Percentiles rank a stretch among this genome's conserved stretches.
Evolutionary conservation across 2,888 invertebrate species (phyloP).

Genomic region (Microctonus hyperodae): DNA sequence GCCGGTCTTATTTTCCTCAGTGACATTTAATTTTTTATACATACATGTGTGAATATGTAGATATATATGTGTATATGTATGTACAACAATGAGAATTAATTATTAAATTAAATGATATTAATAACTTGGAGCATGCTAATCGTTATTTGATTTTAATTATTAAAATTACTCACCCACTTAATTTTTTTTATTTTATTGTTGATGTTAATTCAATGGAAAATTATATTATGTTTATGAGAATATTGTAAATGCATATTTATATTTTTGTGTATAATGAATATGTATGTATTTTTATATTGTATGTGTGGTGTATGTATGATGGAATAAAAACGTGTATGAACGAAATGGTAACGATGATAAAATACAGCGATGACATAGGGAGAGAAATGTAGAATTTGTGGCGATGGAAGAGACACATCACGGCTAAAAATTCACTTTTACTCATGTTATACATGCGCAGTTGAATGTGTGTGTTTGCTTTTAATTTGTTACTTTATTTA

Average conservation of each 20-base stretch:
- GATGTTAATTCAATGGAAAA: neutral
- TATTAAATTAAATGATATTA: constrained; percentile 12
- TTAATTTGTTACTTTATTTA: neutral
- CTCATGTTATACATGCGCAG: constrained; percentile 14
- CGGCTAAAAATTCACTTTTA: constrained; percentile 15
- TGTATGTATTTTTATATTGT: neutral
- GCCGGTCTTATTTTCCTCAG: neutral
- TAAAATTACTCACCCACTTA: constrained; percentile 15
- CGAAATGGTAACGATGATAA: constrained; percentile 1
- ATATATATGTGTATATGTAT: neutral
- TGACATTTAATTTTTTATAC: neutral
- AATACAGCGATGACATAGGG: neutral
- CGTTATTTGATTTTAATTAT: constrained; percentile 6
- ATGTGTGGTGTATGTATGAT: neutral
- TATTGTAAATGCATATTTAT: neutral
- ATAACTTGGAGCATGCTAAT: neutral
- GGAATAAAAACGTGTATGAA: neutral
- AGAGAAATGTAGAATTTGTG: neutral
- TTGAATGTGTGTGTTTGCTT: neutral
- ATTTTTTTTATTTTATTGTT: neutral
- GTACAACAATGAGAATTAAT: neutral
- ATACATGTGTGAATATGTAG: neutral
- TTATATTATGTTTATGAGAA: neutral
- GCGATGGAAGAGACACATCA: constrained; percentile 16
- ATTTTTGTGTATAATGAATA: neutral